Conservation (phyloP, 2,888 invertebrate species). For the Hemaris fuciformis region DNA sequence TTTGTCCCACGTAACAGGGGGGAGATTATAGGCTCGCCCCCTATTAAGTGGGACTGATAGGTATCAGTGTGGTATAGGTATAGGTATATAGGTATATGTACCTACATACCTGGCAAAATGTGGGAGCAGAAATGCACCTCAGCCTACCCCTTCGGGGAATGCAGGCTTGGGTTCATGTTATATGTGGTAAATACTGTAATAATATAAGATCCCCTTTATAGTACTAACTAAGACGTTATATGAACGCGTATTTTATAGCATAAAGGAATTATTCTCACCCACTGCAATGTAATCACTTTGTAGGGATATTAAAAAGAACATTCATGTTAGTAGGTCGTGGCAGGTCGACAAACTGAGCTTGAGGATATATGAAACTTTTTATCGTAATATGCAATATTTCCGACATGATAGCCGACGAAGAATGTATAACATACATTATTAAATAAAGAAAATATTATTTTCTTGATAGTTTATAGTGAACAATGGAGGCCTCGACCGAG, state of each 20-base stretch:
- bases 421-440: background rate
- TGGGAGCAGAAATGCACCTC: too few species aligned
- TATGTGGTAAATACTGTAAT: too few species aligned
- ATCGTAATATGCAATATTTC: background rate
- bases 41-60: too few species aligned
- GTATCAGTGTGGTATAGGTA: too few species aligned
- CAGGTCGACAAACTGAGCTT: background rate
- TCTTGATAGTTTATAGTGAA: background rate
- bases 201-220: too few species aligned
- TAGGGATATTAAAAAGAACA: background rate
- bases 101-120: too few species aligned
- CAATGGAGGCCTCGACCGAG: too few species aligned
- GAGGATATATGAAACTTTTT: slow-evolving; percentile 1
- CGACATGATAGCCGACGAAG: background rate
- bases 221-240: background rate
- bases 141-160: too few species aligned
- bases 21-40: too few species aligned
- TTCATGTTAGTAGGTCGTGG: background rate
- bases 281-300: background rate
- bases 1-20: too few species aligned
- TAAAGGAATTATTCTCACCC: background rate
- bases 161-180: too few species aligned
- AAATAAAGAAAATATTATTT: background rate
- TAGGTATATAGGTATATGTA: too few species aligned
- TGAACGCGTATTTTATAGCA: background rate